A percentile compares a stretch with the other conserved stretches of the same genome.
Evolutionary conservation across 1,140 invertebrate species (phyloP).

Genomic region (Polyergus mexicanus): DNA sequence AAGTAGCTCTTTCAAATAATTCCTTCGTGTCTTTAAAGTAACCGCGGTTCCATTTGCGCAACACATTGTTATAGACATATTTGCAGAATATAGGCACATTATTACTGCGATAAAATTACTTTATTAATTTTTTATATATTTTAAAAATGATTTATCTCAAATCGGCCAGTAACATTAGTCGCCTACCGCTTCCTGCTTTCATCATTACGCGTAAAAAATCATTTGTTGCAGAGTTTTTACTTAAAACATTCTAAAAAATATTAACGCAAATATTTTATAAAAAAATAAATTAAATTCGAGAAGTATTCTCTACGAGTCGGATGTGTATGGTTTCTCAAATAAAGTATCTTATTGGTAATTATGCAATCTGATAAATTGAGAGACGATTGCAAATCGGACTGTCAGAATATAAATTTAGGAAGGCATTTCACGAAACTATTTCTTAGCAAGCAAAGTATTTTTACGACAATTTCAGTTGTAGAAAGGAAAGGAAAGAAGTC

Average conservation of each 20-base stretch:
- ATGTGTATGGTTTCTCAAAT: neutral
- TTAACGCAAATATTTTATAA: neutral
- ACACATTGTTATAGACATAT: neutral
- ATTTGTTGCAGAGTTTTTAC: neutral
- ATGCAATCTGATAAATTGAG: neutral
- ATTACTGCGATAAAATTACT: neutral
- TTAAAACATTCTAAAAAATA: neutral
- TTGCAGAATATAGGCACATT: neutral
- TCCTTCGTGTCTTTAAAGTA: neutral
- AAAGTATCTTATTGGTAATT: neutral
- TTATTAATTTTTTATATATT: neutral
- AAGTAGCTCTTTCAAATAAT: conserved; percentile 23
- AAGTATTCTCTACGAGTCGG: neutral
- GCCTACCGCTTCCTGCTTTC: neutral
- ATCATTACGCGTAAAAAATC: no score
- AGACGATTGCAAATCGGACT: neutral
- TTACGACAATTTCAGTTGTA: neutral
- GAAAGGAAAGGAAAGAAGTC: neutral
- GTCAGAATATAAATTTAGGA: neutral
- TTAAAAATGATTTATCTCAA: neutral
- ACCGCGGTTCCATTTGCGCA: neutral
- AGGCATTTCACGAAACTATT: no score
- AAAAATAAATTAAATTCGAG: neutral
- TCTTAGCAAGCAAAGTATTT: neutral
- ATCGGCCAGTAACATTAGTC: neutral